Base-by-base conservation (phyloP, 2,113 vertebrate species). In the Vombatus ursinus region DNA sequence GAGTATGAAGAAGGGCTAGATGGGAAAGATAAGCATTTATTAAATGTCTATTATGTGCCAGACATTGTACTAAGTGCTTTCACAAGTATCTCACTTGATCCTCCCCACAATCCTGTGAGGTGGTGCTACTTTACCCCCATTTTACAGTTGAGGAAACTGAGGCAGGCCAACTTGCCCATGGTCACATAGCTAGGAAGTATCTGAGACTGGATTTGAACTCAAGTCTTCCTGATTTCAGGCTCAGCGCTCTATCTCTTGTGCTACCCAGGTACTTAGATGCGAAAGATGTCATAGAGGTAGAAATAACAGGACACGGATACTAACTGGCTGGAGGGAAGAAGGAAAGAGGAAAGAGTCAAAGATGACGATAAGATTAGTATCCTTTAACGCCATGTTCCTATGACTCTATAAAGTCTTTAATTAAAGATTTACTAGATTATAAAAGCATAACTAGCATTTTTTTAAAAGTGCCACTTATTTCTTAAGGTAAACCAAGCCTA, bases 391-490 rank as follows among this genome's bases (percentile, higher is more conserved):
- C 8, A 77, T n/a, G 37, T 14, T 77, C 31, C 14, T 77, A 5
- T 19, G 37, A 77, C 37, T 84, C 37, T 84, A 95, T 94, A 90
- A 77, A 96, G 49, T 4, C 91, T 91, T 94, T 93, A 93, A 96
- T 96, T 95, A 95, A 92, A 95, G 49, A 91, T 93, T 68, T 90
- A 68, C 52, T n/a, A 14, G 37, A 54, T 84, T 84, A 91, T 89
- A 26, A 77, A 90, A 93, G 89, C 47, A 91, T 84, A 94, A 52
- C 54, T 91, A 89, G 94, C 90, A 92, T 93, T 44, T 84, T 77
- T n/a, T 68, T 50, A 93, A 97, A 97, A 97, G 3, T 52, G 91
- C 93, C 91, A 93, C 94, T 95, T 96, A 94, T 93, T 94, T 94
- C 92, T 93, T 48, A 94, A 96, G 95, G 89, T 89, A 91, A 91